phyloP scores from a whole-genome alignment of 2,797 vertebrate species.

The Arrhamphus sclerolepis region DNA sequence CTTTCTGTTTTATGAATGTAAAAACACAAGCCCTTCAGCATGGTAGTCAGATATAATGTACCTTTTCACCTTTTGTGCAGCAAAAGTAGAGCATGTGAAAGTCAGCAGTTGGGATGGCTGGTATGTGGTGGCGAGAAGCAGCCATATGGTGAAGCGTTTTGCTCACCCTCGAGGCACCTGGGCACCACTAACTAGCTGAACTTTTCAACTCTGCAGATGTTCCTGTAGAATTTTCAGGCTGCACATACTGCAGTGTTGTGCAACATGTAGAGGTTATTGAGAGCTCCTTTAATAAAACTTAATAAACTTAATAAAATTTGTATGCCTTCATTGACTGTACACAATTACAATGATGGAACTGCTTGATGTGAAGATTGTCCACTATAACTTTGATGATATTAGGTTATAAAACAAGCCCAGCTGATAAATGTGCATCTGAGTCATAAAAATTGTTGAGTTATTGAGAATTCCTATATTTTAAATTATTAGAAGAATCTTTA shows the following conservation, averaged over 20 bases:
- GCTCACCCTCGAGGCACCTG: constrained; percentile 69
- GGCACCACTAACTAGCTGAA: constrained; percentile 66
- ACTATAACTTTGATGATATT: background rate
- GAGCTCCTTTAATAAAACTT: constrained; percentile 1
- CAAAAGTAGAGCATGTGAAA: constrained; percentile 64
- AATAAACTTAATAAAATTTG: background rate
- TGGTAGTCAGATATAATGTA: constrained; percentile 16
- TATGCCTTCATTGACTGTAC: background rate
- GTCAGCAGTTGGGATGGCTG: constrained; percentile 58
- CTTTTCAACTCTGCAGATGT: constrained; percentile 58
- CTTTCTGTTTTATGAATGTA: background rate
- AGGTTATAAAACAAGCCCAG: background rate
- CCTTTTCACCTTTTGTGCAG: constrained; percentile 47
- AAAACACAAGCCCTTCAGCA: constrained; percentile 11
- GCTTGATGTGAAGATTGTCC: background rate
- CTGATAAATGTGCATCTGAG: background rate
- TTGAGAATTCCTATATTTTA: constrained; percentile 1
- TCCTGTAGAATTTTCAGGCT: constrained; percentile 16
- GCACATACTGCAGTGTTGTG: background rate
- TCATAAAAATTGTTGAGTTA: background rate
- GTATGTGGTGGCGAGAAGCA: constrained; percentile 57
- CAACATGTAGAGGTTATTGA: constrained; percentile 5
- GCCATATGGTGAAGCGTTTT: constrained; percentile 69
- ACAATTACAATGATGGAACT: background rate
- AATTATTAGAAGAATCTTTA: background rate